phyloP scores from a whole-genome alignment of 2,888 invertebrate genomes.

The Agrilus cyanescens region DNA sequence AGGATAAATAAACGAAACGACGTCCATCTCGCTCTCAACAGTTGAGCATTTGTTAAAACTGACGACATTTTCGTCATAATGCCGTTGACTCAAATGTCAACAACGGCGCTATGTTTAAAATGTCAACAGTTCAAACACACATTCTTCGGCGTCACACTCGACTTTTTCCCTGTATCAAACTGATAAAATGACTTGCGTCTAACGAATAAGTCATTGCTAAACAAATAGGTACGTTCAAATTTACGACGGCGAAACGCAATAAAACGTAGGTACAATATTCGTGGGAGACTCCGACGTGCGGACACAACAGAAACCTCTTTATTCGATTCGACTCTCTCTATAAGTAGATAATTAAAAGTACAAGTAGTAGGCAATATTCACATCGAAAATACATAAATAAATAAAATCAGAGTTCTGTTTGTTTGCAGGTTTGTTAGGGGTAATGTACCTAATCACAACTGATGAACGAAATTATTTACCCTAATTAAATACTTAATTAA shows the following conservation, averaged over 20 bases:
- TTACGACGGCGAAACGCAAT: background rate
- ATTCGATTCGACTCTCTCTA: slow-evolving; percentile 2
- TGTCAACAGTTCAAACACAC: slow-evolving; percentile 37
- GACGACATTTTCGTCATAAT: slow-evolving; percentile 37
- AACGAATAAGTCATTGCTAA: too few species aligned
- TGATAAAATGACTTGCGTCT: background rate
- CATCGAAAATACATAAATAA: slow-evolving; percentile 2
- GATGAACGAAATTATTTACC: too few species aligned
- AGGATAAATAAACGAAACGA: too few species aligned
- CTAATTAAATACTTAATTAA: too few species aligned
- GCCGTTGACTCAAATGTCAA: slow-evolving; percentile 32
- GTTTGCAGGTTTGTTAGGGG: too few species aligned
- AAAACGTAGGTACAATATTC: background rate
- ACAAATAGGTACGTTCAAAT: too few species aligned
- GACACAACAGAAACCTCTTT: slow-evolving; percentile 17
- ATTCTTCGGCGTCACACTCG: slow-evolving; percentile 7
- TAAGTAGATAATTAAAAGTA: too few species aligned
- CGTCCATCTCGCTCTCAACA: too few species aligned
- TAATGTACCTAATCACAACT: too few species aligned
- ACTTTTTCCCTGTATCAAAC: background rate
- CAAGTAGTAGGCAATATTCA: too few species aligned
- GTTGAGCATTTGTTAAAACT: slow-evolving; percentile 24
- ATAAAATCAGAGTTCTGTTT: too few species aligned
- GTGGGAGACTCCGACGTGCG: slow-evolving; percentile 21
- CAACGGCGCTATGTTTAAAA: slow-evolving; percentile 40